phyloP scores from a whole-genome alignment of 2,888 invertebrate species.

The Bruchidius siliquastri region DNA sequence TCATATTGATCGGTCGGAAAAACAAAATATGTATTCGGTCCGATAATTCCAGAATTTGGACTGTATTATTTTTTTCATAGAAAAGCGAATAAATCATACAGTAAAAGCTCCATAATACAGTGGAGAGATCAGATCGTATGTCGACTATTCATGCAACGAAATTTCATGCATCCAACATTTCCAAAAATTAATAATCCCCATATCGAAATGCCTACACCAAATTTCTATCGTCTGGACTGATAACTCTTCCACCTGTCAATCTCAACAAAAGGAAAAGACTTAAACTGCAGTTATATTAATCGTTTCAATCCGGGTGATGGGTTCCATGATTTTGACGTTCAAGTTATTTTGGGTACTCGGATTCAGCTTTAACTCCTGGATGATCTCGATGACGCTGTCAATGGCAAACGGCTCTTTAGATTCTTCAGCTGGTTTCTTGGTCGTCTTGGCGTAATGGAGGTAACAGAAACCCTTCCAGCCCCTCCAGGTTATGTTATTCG shows the following conservation, averaged over 20 bases:
- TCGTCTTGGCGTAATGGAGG: constrained; percentile 68
- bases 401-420: constrained; percentile 41
- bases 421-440: constrained; percentile 17
- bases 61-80: too few relatives aligned
- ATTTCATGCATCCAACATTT: background rate
- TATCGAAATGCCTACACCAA: background rate
- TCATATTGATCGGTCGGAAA: too few relatives aligned
- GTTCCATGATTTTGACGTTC: constrained; percentile 50
- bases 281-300: constrained; percentile 51
- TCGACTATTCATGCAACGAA: too few relatives aligned
- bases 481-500: constrained; percentile 69
- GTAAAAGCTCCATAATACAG: too few relatives aligned
- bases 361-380: constrained; percentile 48
- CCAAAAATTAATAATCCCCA: background rate
- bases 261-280: background rate
- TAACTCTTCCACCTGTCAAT: background rate
- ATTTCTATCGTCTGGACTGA: background rate
- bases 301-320: constrained; percentile 51
- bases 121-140: too few relatives aligned
- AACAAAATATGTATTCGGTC: too few relatives aligned
- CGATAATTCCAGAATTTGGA: too few relatives aligned
- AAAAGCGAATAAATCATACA: too few relatives aligned
- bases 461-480: constrained; percentile 48
- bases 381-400: constrained; percentile 50
- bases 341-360: constrained; percentile 38